These are phyloP conservation scores for Bombus sylvicola DNA, from an alignment of 1,140 invertebrate genomes.

Conservation along the genomic window DNA sequence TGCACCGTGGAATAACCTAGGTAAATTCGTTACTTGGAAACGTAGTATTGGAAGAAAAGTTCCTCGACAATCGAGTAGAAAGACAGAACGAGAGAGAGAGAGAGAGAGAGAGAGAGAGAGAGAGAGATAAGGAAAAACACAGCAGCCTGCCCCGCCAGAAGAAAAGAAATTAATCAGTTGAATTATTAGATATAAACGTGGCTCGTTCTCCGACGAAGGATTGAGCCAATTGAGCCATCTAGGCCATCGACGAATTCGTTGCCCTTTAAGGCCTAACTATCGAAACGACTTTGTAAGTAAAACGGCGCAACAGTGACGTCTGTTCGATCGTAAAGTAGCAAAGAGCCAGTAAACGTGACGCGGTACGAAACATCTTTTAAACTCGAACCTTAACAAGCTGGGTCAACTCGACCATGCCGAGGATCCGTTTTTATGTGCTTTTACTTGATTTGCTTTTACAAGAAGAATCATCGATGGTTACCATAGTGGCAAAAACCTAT, in stretches of 20 bases:
- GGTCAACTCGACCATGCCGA: neutral
- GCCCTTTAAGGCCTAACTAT: neutral
- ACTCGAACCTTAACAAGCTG: neutral
- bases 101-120: neutral
- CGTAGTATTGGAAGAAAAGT: neutral
- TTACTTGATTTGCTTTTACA: neutral
- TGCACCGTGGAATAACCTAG: neutral
- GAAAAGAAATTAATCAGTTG: neutral
- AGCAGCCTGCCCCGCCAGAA: no score
- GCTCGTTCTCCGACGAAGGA: neutral
- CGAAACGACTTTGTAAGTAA: conserved; percentile 1
- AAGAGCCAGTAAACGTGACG: neutral
- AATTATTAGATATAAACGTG: neutral
- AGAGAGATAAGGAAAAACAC: neutral
- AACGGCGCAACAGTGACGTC: neutral
- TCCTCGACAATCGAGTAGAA: neutral
- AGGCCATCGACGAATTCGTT: conserved; percentile 18
- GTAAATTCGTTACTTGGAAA: conserved; percentile 7
- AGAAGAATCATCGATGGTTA: neutral
- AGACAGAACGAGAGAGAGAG: neutral
- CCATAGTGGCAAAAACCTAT: neutral
- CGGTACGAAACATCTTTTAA: neutral
- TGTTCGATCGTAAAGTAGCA: neutral
- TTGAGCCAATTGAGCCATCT: neutral
- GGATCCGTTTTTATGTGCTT: neutral